Evolutionary conservation across 2,888 invertebrate species (phyloP), one percentile per base, ranked within the genome.

Genomic region (Pemphredon lugubris): DNA sequence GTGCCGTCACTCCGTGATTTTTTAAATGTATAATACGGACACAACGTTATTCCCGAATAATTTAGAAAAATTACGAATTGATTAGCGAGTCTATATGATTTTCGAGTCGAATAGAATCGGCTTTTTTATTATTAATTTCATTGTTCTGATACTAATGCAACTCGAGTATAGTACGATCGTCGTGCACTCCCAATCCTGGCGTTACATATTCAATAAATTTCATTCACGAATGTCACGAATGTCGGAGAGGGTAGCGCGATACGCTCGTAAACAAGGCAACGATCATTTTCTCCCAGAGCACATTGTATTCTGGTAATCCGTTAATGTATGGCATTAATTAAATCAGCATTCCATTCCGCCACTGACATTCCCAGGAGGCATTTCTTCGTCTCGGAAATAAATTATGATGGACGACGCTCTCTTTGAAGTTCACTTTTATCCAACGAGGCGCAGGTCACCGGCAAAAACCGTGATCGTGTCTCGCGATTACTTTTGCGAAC

Each of bases 321-420:
- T 54, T 71, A 74, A 76, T 81, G 55, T 71, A 76, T 71, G 75
- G 63, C 73, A 76, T 81, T 76, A 71, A 81, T 81, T 79, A 79
- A 68, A 47, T 20, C 54, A 18, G 34, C 55, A 61, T 75, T 79
- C 67, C 61, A 20, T 30, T 58, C 48, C n/a, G 40, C 9, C 44
- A 13, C 23, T 34, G 58, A 58, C 59, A 16, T 69, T 69, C 51
- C 26, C 34, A 40, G 16, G 13, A 44, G 39, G 42, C 18, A 42
- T 40, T 73, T 58, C 54, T 59, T 32, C 59, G 51, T 45, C 55
- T 13, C 4, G 16, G 53, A 14, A 55, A 70, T 59, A 58, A 53
- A 67, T 73, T 63, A 72, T 55, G 50, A 69, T 18, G 61, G 30
- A 66, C 71, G 51, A 64, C 34, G 21, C 23, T 20, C 2, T 23